These are phyloP conservation scores for Clinocottus analis DNA, from an alignment of 2,113 vertebrate species.

Conservation along the genomic window DNA sequence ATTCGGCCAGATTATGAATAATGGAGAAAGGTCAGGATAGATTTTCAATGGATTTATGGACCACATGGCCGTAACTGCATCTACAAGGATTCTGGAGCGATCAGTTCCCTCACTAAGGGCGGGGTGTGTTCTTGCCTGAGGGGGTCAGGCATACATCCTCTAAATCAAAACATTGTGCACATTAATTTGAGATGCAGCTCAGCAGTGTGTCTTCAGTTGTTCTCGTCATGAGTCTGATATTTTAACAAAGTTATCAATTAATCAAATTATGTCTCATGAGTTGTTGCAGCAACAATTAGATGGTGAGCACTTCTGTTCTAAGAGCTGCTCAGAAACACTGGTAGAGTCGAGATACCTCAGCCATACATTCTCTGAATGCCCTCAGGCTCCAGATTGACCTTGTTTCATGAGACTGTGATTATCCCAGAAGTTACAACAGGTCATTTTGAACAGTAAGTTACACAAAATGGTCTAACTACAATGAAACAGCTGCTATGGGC, in stretches of 20 bases:
- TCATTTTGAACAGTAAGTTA: background rate
- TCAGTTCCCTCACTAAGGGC: constrained; percentile 29
- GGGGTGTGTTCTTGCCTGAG: constrained; percentile 6
- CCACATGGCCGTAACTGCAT: constrained; percentile 46
- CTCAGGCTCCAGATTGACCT: background rate
- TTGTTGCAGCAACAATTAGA: background rate
- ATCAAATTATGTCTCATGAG: background rate
- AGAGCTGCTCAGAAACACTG: background rate
- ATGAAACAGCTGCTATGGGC: too few species aligned
- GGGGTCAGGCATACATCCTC: background rate
- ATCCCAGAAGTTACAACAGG: background rate
- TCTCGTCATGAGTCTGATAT: too few species aligned
- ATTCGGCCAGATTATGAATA: constrained; percentile 73
- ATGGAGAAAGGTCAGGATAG: constrained; percentile 74
- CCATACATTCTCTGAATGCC: background rate
- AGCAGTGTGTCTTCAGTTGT: too few species aligned
- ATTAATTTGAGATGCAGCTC: too few species aligned
- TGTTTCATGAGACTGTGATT: background rate
- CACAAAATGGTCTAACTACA: background rate
- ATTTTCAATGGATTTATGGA: constrained; percentile 69
- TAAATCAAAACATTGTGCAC: background rate
- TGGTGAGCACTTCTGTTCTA: background rate
- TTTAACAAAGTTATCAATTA: too few species aligned
- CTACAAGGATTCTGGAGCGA: constrained; percentile 48
- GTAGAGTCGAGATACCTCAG: background rate